phyloP scores from a whole-genome alignment of 2,797 vertebrate genomes.

The Kryptolebias ocellatus region DNA sequence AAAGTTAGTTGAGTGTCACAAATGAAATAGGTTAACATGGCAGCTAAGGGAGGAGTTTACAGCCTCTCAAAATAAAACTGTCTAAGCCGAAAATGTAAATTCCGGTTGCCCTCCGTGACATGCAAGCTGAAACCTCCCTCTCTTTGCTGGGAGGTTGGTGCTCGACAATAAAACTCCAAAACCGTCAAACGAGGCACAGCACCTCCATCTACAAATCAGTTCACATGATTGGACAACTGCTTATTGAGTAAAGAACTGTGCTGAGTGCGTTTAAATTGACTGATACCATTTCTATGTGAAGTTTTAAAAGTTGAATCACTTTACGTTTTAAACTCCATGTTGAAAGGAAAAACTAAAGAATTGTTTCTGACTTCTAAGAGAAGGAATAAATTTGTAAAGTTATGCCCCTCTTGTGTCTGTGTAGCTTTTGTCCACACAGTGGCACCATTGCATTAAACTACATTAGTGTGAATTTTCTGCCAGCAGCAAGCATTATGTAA shows the following conservation, averaged over 20 bases:
- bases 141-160: neutral
- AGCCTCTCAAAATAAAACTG: neutral
- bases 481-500: neutral
- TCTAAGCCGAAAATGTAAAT: neutral
- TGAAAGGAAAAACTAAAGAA: too few species aligned
- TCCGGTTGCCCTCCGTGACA: too few species aligned
- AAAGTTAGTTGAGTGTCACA: neutral
- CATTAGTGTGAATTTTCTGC: neutral
- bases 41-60: neutral
- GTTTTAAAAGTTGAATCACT: too few species aligned
- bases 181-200: neutral
- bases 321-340: too few species aligned
- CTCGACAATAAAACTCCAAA: neutral
- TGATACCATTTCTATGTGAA: too few species aligned
- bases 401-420: slow-evolving; percentile 24
- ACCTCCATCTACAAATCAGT: too few species aligned
- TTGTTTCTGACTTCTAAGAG: neutral
- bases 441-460: slow-evolving; percentile 57
- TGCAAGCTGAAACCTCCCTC: neutral
- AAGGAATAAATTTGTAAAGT: too few species aligned
- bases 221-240: neutral
- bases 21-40: slow-evolving; percentile 1
- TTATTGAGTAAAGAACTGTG: neutral
- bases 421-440: slow-evolving; percentile 60
- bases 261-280: too few species aligned